Base-by-base conservation (phyloP, 2,888 invertebrate genomes). In the Lithophane socia region DNA sequence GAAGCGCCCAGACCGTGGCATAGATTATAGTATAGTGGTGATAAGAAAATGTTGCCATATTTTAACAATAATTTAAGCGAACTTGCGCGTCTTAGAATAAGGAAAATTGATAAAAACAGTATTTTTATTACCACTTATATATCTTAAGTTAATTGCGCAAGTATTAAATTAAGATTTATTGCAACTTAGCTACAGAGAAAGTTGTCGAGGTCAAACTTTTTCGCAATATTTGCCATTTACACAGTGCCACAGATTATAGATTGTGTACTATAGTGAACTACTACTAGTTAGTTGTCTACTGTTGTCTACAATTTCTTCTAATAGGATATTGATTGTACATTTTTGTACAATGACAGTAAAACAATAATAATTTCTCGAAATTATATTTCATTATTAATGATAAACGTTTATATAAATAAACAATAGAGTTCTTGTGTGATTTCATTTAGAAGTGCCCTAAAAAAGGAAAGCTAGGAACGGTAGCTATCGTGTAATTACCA, bases 401-500 rank as follows among this genome's bases (percentile, higher is more conserved):
- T 18, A 67, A 49, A 61, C 21, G 10, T 49, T 0, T 42, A 29
- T 16, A 65, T 56, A 67, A 60, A 70, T 70, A 66, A 44, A 67
- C 58, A 73, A 63, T 60, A 69, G 4, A 63, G 64, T 73, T 73
- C 37, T 52, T 71, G 52, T 71, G 47, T 61, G 58, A 75, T 72
- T 79, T 76, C 9, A 75, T 71, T 65, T 29, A 37, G 13, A 76
- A 75, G 75, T 82, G 71, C 65, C 44, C 42, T 56, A 1, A 70
- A 54, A 1, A 52, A 54, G 21, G 69, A 61, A 84, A 79, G 75
- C 69, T 69, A 82, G 68, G 56, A 79, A 76, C 73, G 80, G 72
- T 79, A 83, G 72, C 69, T 85, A 77, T 10, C 72, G 75, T 89
- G 87, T 94, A 94, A 93, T 93, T 93, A 93, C 85, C 87, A 90